A percentile compares a stretch with the other conserved stretches of the same genome.
These are phyloP conservation scores for Dipodomys spectabilis DNA, from an alignment of 2,113 vertebrate species.

Conservation along the genomic window DNA sequence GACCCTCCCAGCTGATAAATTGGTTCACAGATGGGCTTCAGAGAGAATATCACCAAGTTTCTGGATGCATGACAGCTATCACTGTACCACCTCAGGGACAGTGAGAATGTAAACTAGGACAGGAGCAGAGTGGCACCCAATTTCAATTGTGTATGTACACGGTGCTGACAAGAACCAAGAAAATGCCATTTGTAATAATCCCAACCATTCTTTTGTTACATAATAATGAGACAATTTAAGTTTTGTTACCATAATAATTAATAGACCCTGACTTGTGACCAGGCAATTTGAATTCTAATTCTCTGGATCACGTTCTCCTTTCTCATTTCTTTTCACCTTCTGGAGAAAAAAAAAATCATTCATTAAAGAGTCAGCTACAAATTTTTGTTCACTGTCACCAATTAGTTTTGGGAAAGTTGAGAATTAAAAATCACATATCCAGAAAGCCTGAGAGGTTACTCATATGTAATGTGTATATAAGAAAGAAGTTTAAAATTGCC, in stretches of 20 bases:
- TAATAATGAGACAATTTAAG: constrained; percentile 42
- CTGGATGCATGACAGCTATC: constrained; percentile 65
- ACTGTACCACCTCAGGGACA: not conserved
- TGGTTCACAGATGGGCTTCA: constrained; percentile 77
- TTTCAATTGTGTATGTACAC: not conserved
- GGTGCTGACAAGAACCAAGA: constrained; percentile 2
- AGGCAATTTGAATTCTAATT: not conserved
- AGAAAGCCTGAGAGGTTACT: constrained; percentile 59
- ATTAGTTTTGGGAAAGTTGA: constrained; percentile 41
- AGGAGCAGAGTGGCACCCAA: not conserved
- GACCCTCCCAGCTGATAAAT: constrained; percentile 80
- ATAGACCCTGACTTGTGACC: not conserved
- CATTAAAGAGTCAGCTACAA: constrained; percentile 36
- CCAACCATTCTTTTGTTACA: not conserved
- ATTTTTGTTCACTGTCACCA: not conserved
- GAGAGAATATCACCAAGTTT: constrained; percentile 70
- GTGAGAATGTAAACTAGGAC: constrained; percentile 28
- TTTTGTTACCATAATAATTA: not conserved
- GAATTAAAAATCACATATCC: not conserved
- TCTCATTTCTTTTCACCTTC: constrained; percentile 11
- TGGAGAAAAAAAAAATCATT: not conserved
- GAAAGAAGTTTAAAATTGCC: constrained; percentile 32
- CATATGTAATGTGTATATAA: constrained; percentile 50
- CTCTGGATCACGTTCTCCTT: constrained; percentile 18
- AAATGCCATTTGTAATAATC: constrained; percentile 19